Evolutionary conservation across 2,797 vertebrate genomes (phyloP).

Genomic region (Eupleurogrammus muticus): DNA sequence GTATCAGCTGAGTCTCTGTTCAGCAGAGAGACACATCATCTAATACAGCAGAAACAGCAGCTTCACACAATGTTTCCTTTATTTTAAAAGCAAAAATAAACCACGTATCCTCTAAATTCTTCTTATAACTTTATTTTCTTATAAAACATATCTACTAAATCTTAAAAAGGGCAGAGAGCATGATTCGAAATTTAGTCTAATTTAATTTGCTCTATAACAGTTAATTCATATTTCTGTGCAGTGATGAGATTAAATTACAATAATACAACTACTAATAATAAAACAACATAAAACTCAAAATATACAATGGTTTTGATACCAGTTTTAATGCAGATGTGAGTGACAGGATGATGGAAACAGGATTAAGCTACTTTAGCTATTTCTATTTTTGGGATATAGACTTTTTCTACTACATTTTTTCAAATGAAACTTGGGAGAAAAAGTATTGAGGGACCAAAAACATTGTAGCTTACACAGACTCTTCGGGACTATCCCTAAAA

Average conservation of each 20-base stretch:
- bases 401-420: background rate
- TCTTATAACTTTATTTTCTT: background rate
- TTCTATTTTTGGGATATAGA: too few species aligned
- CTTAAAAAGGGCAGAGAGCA: background rate
- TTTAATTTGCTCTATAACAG: background rate
- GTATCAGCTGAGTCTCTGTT: constrained; percentile 13
- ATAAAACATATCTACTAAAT: background rate
- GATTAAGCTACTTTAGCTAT: background rate
- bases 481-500: background rate
- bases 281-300: background rate
- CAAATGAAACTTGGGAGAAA: background rate
- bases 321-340: background rate
- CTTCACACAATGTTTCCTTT: background rate
- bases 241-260: background rate
- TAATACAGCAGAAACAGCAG: background rate
- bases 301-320: too few species aligned
- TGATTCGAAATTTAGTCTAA: background rate
- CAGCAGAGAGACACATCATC: background rate
- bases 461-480: too few species aligned
- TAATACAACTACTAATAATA: background rate
- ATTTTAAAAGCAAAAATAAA: background rate
- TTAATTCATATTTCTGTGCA: background rate
- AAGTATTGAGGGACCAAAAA: background rate
- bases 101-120: background rate
- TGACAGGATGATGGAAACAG: background rate